Evolutionary conservation across 2,888 invertebrate genomes (phyloP).

Genomic region (Meteorus cinctellus): DNA sequence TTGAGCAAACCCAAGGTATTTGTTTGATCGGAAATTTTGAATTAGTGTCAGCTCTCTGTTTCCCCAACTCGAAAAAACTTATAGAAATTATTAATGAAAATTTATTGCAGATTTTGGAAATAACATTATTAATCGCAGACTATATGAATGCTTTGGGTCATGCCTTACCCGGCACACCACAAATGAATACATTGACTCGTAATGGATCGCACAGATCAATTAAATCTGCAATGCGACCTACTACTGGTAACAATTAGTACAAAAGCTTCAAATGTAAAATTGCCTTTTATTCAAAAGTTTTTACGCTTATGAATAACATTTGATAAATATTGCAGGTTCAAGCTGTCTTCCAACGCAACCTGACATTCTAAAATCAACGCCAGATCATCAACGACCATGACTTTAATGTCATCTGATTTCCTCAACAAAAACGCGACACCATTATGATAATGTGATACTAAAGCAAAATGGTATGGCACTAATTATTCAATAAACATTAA

Average conservation of each 20-base stretch:
- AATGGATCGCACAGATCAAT: slow-evolving; percentile 81
- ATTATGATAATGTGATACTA: slow-evolving; percentile 14
- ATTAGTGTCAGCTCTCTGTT: neutral
- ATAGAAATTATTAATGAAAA: neutral
- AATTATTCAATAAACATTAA: slow-evolving; percentile 51
- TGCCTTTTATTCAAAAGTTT: slow-evolving; percentile 23
- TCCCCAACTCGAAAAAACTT: neutral
- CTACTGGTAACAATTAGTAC: slow-evolving; percentile 63
- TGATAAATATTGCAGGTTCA: slow-evolving; percentile 61
- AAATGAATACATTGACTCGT: slow-evolving; percentile 85
- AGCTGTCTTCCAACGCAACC: slow-evolving; percentile 79
- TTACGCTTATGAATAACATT: slow-evolving; percentile 12
- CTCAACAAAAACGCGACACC: slow-evolving; percentile 1
- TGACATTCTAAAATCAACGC: slow-evolving; percentile 89
- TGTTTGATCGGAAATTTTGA: neutral
- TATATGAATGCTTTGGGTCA: slow-evolving; percentile 93
- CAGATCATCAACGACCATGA: slow-evolving; percentile 82
- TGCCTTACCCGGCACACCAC: slow-evolving; percentile 84
- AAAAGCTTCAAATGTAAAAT: slow-evolving; percentile 19
- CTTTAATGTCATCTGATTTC: slow-evolving; percentile 19
- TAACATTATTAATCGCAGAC: slow-evolving; percentile 92
- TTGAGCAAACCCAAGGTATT: slow-evolving; percentile 92
- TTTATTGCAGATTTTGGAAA: slow-evolving; percentile 84
- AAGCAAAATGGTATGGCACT: slow-evolving; percentile 50
- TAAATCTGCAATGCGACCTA: slow-evolving; percentile 69